A percentile compares a stretch with the other conserved stretches of the same genome.
Evolutionary conservation across 2,113 vertebrate genomes (phyloP).

Genomic region (Lota lota): DNA sequence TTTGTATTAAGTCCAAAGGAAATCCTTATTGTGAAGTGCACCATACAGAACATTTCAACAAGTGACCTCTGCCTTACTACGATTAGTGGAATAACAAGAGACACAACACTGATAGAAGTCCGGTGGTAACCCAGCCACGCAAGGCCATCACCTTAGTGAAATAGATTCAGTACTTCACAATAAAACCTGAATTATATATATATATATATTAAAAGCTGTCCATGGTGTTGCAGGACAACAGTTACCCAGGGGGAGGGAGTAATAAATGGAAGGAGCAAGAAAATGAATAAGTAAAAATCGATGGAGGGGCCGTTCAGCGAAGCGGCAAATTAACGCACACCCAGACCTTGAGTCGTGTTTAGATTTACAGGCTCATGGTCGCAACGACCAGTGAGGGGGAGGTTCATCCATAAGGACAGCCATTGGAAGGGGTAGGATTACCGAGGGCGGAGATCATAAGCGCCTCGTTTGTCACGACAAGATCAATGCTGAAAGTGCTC

Average conservation of each 20-base stretch:
- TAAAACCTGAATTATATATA: no score
- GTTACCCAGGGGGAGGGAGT: slow-evolving; percentile 13
- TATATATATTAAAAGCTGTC: not conserved
- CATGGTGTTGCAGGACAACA: slow-evolving; percentile 9
- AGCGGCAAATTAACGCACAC: slow-evolving; percentile 57
- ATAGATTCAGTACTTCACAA: no score
- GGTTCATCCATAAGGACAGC: not conserved
- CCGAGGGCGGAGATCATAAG: not conserved
- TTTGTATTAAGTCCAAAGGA: no score
- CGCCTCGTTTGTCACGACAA: not conserved
- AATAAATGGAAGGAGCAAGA: slow-evolving; percentile 5
- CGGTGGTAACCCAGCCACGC: no score
- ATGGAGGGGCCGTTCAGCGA: slow-evolving; percentile 35
- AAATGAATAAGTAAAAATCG: not conserved
- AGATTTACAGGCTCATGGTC: slow-evolving; percentile 23
- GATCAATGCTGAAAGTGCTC: slow-evolving; percentile 6
- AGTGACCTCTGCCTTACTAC: no score
- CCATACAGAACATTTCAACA: no score
- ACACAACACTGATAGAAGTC: no score
- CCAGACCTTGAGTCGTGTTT: slow-evolving; percentile 33
- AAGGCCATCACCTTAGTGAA: no score
- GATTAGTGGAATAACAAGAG: no score
- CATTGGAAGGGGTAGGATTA: not conserved
- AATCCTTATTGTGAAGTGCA: no score
- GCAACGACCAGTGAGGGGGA: slow-evolving; percentile 5